Conservation (phyloP, 2,113 vertebrate species). For the Hippocampus barbouri region DNA sequence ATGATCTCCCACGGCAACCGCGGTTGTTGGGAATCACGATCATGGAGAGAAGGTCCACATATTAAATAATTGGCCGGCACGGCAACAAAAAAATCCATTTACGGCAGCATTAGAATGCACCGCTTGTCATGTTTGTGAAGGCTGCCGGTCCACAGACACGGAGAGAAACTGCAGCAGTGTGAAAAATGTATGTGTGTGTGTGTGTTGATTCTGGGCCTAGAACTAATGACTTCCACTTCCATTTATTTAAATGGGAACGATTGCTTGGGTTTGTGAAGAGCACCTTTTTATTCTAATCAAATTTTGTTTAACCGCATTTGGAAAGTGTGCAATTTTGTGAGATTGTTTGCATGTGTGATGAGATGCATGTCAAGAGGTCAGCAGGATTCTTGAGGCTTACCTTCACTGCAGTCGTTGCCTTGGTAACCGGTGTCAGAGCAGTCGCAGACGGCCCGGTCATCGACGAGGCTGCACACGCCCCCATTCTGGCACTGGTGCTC, state of each 20-base stretch:
- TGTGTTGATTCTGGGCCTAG: neutral
- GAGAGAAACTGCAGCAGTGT: conserved; percentile 28
- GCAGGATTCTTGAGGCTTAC: conserved; percentile 77
- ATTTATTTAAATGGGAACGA: neutral
- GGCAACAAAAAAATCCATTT: conserved; percentile 50
- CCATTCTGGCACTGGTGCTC: conserved; percentile 91
- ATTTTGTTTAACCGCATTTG: neutral
- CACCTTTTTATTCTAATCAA: neutral
- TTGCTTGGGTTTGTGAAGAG: neutral
- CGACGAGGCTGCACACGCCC: conserved; percentile 91
- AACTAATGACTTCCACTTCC: neutral
- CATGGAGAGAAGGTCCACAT: conserved; percentile 11
- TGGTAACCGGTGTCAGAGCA: conserved; percentile 94
- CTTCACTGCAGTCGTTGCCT: conserved; percentile 99
- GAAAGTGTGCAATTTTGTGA: neutral
- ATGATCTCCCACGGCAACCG: neutral
- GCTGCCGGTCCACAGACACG: conserved; percentile 32
- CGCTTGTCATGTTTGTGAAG: conserved; percentile 48
- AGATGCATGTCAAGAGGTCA: conserved; percentile 62
- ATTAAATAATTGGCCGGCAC: conserved; percentile 37
- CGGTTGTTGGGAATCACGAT: neutral
- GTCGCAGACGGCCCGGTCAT: conserved; percentile 89
- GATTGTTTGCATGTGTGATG: conserved; percentile 22
- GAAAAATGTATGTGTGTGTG: conserved; percentile 25
- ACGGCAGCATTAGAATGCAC: conserved; percentile 46